These are phyloP conservation scores for Melanargia galathea DNA, from an alignment of 2,888 invertebrate species.

Conservation along the genomic window DNA sequence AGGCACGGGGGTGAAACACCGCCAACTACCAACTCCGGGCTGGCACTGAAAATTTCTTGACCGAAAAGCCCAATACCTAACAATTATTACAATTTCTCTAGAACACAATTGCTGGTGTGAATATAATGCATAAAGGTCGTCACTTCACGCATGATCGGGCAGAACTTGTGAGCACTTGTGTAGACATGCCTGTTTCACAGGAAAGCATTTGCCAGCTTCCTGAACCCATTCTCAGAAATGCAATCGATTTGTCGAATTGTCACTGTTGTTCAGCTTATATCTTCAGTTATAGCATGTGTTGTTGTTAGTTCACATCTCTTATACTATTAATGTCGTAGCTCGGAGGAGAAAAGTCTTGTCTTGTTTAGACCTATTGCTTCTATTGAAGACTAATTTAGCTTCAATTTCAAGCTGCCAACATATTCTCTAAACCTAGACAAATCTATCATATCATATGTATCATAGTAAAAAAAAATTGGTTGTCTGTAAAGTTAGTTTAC, in stretches of 20 bases:
- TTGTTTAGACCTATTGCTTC: background rate
- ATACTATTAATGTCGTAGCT: too few relatives aligned
- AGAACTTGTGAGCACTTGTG: conserved; percentile 27
- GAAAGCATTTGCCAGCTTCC: conserved; percentile 26
- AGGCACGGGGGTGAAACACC: too few relatives aligned
- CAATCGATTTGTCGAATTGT: conserved; percentile 23
- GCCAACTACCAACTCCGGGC: too few relatives aligned
- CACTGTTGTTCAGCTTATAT: conserved; percentile 7
- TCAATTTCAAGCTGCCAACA: too few relatives aligned
- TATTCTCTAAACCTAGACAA: too few relatives aligned
- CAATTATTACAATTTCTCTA: background rate
- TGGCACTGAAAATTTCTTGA: too few relatives aligned
- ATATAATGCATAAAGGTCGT: conserved; percentile 24
- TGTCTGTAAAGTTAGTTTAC: too few relatives aligned
- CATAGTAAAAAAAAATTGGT: too few relatives aligned
- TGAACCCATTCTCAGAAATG: conserved; percentile 26
- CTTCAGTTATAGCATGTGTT: background rate
- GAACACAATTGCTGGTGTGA: background rate
- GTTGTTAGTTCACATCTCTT: background rate
- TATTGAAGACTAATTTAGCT: background rate
- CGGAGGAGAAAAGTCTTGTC: too few relatives aligned
- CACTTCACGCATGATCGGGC: conserved; percentile 25
- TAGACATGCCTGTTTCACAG: conserved; percentile 29
- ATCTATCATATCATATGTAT: too few relatives aligned
- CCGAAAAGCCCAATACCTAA: background rate